Base-by-base conservation (phyloP, 2,113 vertebrate species). In the Micromys minutus region DNA sequence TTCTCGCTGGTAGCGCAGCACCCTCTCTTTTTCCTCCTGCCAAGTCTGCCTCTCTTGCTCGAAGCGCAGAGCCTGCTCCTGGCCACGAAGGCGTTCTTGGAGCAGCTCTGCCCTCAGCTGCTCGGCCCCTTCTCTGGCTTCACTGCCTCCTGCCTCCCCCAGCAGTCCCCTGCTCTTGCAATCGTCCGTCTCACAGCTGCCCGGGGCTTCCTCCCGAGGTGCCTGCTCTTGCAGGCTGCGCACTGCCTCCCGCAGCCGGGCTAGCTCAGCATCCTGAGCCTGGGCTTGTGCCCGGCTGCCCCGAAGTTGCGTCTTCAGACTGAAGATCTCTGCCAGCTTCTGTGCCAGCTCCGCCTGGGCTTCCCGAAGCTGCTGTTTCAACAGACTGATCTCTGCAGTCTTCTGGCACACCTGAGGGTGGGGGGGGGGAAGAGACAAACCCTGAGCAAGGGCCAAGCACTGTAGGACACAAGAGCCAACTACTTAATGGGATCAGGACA, bases 401-500 rank as follows among this genome's bases (percentile, higher is more conserved):
- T 99, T 99, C 98, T 99, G 99, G 98, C 99, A 99, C 94, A 99
- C 99, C 99, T 99, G 96, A n/a, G n/a, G n/a, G n/a, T n/a, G n/a
- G n/a, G n/a, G n/a, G n/a, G n/a, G 31, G 89, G 80, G 19, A 80
- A 11, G 17, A 81, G 50, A 42, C 67, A 59, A 50, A 34, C 55
- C 8, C 7, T 36, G 50, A 74, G 22, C 39, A 8, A 67, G 61
- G 3, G 76, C 24, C 39, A 16, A 7, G 72, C 57, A 21, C 50
- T 42, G 84, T 3, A 8, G 2, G 34, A 26, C 15, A 13, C 29
- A 7, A 19, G 45, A 31, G 45, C 26, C 11, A 2, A 45, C 42
- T 69, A 45, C 50, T n/a, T n/a, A n/a, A 19, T 24, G 24, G 79
- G 89, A 21, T 26, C 36, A 34, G 1, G 5, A 36, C 75, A 4